Conservation (phyloP, 2,888 invertebrate genomes). For the Zaprionus lineosus region DNA sequence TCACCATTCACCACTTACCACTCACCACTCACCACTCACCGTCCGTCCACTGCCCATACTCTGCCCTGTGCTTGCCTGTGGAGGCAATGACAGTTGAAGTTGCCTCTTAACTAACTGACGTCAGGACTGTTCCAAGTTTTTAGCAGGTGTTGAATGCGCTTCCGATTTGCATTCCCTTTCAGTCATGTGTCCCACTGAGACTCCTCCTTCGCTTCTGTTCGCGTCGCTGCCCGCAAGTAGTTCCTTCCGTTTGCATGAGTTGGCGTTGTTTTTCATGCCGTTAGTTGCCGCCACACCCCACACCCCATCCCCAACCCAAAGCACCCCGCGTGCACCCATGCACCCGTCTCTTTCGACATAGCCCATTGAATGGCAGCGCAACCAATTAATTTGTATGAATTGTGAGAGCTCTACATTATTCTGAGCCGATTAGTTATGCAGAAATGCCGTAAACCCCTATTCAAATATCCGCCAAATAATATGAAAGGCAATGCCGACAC, state of each 20-base stretch:
- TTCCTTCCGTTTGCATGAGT: constrained; percentile 74
- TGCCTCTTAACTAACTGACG: constrained; percentile 26
- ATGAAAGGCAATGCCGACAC: constrained; percentile 54
- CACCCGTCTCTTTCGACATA: constrained; percentile 21
- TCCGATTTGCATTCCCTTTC: constrained; percentile 64
- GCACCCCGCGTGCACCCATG: too few species aligned
- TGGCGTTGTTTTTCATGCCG: constrained; percentile 8
- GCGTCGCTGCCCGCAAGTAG: constrained; percentile 64
- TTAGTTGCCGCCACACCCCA: too few species aligned
- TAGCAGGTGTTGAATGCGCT: constrained; percentile 65
- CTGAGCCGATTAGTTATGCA: constrained; percentile 61
- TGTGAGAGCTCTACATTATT: constrained; percentile 64
- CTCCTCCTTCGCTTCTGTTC: neutral
- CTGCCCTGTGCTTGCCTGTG: too few species aligned
- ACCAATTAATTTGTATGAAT: constrained; percentile 75
- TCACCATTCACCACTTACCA: too few species aligned
- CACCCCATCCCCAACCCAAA: too few species aligned
- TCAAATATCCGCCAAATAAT: constrained; percentile 56
- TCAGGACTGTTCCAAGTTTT: constrained; percentile 39
- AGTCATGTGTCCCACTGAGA: too few species aligned
- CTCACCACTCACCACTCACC: too few species aligned
- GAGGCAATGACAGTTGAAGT: constrained; percentile 24
- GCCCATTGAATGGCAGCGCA: constrained; percentile 63
- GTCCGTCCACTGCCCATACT: too few species aligned
- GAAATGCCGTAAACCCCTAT: constrained; percentile 39